Conservation (phyloP, 92 coral and sea anemone genomes). For the Parazoanthus darwini region DNA sequence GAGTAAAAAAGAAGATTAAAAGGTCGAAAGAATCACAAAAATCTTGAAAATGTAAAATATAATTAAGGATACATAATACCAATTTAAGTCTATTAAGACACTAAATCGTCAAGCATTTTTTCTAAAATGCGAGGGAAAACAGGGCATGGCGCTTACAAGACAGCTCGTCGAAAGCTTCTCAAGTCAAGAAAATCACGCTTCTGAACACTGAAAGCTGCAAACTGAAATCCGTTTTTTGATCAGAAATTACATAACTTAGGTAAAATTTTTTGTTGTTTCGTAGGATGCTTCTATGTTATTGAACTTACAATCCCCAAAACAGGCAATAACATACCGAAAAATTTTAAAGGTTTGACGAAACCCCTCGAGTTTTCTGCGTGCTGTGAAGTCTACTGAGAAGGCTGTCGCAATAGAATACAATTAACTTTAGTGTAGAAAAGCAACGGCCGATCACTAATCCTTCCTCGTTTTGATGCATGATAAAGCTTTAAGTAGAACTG, state of each 20-base stretch:
- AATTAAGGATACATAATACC: background rate
- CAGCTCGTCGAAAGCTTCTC: background rate
- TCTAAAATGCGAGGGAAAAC: background rate
- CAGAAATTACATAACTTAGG: background rate
- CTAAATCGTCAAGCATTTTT: background rate
- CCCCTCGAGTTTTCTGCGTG: too few relatives aligned
- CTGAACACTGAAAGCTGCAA: background rate
- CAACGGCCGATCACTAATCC: too few relatives aligned
- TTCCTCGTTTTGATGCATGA: too few relatives aligned
- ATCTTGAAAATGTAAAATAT: background rate
- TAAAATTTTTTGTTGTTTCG: background rate
- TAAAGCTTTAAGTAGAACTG: too few relatives aligned
- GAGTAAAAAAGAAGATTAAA: background rate
- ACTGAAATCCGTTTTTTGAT: background rate
- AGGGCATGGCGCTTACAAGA: background rate
- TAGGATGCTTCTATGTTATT: background rate
- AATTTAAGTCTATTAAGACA: background rate
- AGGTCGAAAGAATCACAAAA: background rate
- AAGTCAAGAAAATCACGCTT: background rate
- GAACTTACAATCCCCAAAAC: too few relatives aligned
- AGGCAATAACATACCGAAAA: too few relatives aligned
- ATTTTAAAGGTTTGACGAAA: too few relatives aligned
- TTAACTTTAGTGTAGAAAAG: too few relatives aligned
- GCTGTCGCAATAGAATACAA: too few relatives aligned
- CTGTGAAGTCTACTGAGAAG: too few relatives aligned